Evolutionary conservation across 2,113 vertebrate species (phyloP), one percentile per base, ranked within the genome.

Genomic region (Cynoglossus semilaevis): DNA sequence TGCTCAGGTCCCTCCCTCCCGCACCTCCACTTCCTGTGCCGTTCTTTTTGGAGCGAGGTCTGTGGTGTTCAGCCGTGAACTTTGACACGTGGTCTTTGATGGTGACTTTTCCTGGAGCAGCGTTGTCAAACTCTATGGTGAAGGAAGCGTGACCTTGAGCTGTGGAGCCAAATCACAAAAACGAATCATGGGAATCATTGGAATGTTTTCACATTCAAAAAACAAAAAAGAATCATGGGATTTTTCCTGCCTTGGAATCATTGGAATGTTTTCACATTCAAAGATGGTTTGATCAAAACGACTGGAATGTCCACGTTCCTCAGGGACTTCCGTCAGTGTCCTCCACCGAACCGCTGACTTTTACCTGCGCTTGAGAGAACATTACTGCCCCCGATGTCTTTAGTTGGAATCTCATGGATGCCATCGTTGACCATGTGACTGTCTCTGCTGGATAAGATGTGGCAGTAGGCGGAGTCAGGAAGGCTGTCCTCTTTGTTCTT

Each of bases 41-140:
- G 15, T 82, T 76, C 76, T 94, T 97, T 79, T 94, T 97, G 22
- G 92, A 89, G 62, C 94, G 95, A 48, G 93, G 88, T 47, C 94
- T 92, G 66, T 94, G 93, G 54, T 95, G 93, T 18, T 96, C 93
- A 0, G 93, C 88, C 2, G 91, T 85, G 76, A 94, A 93, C 85
- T 94, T 95, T 63, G 93, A 95, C 84, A 98, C 93, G 0, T 98
- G 97, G 86, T 99, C 97, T 87, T 94, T 97, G 86, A 99, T 99
- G 22, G 95, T 99, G 62, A 99, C 96, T 88, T 98, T 98, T 67
- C 97, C 96, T 9, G 97, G 96, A 58, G 94, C 91, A 56, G 92
- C 93, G 84, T 92, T 94, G 89, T 99, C 97, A 82, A 99, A 99
- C 88, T 98, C 96, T 80, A 99, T 98, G 59, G 96, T 98, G 91